Conservation (phyloP, 2,797 vertebrate genomes). For the Muraenolepis orangiensis region DNA sequence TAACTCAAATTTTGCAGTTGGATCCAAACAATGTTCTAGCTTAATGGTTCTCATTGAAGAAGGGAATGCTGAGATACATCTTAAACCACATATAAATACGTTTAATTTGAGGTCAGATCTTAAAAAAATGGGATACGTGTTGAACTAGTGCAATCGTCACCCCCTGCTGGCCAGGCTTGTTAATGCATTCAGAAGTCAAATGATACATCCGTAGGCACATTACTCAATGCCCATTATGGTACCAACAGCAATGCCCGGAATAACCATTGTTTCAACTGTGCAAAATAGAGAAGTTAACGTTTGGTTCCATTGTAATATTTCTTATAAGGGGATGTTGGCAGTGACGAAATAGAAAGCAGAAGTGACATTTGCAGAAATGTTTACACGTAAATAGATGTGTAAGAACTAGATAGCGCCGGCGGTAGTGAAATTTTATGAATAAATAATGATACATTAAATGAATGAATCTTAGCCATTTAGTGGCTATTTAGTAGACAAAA, state of each 20-base stretch:
- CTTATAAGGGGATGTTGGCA: conserved; percentile 30
- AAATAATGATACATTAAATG: neutral
- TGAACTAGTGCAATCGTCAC: neutral
- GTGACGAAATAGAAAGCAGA: conserved; percentile 29
- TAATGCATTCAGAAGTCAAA: neutral
- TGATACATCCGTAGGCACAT: no score
- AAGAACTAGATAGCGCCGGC: conserved; percentile 4
- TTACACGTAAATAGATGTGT: neutral
- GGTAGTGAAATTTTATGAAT: conserved; percentile 16
- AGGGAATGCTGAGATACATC: neutral
- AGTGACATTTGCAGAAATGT: conserved; percentile 25
- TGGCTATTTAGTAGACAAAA: neutral
- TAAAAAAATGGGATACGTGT: neutral
- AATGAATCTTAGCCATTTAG: neutral
- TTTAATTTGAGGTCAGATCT: neutral
- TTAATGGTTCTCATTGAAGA: neutral
- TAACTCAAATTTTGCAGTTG: neutral
- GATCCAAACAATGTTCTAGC: no score
- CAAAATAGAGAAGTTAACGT: conserved; percentile 21
- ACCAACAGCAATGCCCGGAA: conserved; percentile 3
- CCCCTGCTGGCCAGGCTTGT: neutral
- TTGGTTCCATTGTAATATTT: conserved; percentile 3
- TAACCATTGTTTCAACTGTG: conserved; percentile 1
- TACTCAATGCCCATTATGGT: neutral
- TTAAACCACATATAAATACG: neutral